Base-by-base conservation (phyloP, 2,797 vertebrate species). In the Myotis daubentonii region DNA sequence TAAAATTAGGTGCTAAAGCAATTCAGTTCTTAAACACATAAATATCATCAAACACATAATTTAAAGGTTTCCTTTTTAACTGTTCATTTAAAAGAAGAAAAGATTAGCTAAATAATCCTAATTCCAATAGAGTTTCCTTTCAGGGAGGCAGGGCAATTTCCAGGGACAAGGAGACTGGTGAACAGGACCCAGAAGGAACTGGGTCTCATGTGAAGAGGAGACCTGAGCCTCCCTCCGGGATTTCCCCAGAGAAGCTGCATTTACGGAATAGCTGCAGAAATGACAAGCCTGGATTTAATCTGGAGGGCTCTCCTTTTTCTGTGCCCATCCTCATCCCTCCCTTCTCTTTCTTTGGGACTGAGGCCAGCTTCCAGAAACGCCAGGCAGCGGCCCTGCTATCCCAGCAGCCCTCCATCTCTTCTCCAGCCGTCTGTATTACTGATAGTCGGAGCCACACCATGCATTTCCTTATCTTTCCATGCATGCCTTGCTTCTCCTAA, bases 11-110 rank as follows among this genome's bases (percentile, higher is more conserved):
- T 87, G 51, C 82, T 72, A 51, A 95, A 95, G 81, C 89, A 91
- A 94, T 87, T 88, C 49, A 66, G 82, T 95, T 92, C 89, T 93
- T 95, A 85, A 87, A 94, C 65, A 91, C 55, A 80, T 82, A 85
- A 89, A 89, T 91, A 94, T 83, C 92, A 87, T 44, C 76, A 33
- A 78, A 57, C 57, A 74, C 36, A 33, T 74, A 41, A 92, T 44
- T 91, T 87, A 89, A 92, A 89, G 51, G 4, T 90, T 94, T 94
- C 49, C 19, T 4, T 96, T 94, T 97, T 66, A 66, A 88, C 60
- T 75, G 20, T 82, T 89, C 19, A 23, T 47, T 91, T 74, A 23
- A 81, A 94, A 92, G 71, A 86, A 89, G 38, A 41, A 28, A 51
- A 81, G 23, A 36, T 83, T 65, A 51, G 60, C 84, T 94, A 94